Base-by-base conservation (phyloP, 2,888 invertebrate genomes). In the Drosophila anomelani region DNA sequence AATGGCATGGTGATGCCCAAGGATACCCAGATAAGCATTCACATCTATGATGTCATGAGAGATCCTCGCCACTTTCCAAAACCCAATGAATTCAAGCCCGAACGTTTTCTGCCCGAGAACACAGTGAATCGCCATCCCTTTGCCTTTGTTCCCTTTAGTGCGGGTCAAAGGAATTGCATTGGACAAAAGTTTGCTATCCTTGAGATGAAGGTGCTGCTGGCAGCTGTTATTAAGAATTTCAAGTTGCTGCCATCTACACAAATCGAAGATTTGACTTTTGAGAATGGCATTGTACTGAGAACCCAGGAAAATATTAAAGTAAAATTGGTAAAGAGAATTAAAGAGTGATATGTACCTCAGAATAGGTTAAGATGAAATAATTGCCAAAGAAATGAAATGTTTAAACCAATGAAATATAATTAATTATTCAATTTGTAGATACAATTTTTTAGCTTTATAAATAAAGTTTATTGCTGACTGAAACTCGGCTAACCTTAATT, bases 151-250 rank as follows among this genome's bases (percentile, higher is more conserved):
- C 95, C 95, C 0, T 95, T 95, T 75, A 95, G 95, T 85, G 95
- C 95, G 0, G 95, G 95, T 4, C 94, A 94, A 0, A 93, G 95
- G 32, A 95, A 95, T 90, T 95, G 95, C 79, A 95, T 95, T 76
- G 95, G 95, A n/a, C 94, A 95, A 91, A 94, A 94, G 77, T 95
- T 95, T 83, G 95, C 95, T 0, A 94, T 95, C 91, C 87, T 95
- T 44, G 95, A 95, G 89, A 93, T 95, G n/a, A 94, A 94, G 89
- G 93, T 94, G 66, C 85, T 94, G 1, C 83, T 95, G 23, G 93
- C 94, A 17, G 93, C 93, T 23, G 92, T 95, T 13, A 85, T 95
- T 20, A 90, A 93, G 15, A 93, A 93, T 73, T 95, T 94, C 87
- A 92, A 83, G 20, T 78, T 95, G 39, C 87, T 93, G 47, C 92